A percentile compares a stretch with the other conserved stretches of the same genome.
Conservation (phyloP, 2,888 invertebrate genomes). For the Agrotis ipsilon region DNA sequence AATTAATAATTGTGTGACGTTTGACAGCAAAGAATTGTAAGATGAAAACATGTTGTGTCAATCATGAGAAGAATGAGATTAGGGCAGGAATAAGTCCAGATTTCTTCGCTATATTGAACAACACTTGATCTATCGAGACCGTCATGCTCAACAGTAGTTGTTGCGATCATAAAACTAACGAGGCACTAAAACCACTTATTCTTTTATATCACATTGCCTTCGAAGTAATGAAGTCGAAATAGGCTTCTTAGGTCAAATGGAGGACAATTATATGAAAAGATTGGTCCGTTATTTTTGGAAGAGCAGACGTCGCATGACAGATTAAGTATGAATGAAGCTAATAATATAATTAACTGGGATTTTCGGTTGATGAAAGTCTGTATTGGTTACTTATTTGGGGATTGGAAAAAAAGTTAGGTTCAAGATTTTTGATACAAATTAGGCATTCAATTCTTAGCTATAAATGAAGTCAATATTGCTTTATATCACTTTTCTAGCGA, state of each 20-base stretch:
- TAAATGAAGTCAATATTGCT: too few species aligned
- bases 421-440: not conserved
- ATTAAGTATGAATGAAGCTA: not conserved
- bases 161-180: not conserved
- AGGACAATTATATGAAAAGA: conserved; percentile 7
- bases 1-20: too few species aligned
- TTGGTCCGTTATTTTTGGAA: not conserved
- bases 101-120: too few species aligned
- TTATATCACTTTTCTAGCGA: too few species aligned
- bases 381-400: not conserved
- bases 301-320: too few species aligned
- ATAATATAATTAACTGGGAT: not conserved
- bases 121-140: not conserved
- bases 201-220: not conserved
- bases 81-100: too few species aligned
- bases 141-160: not conserved
- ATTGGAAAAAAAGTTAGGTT: not conserved
- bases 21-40: too few species aligned
- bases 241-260: not conserved
- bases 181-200: not conserved
- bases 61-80: too few species aligned
- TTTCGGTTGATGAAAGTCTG: not conserved
- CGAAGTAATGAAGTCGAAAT: not conserved
- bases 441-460: too few species aligned
- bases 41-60: too few species aligned